Evolutionary conservation across 2,113 vertebrate genomes (phyloP), one percentile per base, ranked within the genome.

Genomic region (Gambusia holbrooki): DNA sequence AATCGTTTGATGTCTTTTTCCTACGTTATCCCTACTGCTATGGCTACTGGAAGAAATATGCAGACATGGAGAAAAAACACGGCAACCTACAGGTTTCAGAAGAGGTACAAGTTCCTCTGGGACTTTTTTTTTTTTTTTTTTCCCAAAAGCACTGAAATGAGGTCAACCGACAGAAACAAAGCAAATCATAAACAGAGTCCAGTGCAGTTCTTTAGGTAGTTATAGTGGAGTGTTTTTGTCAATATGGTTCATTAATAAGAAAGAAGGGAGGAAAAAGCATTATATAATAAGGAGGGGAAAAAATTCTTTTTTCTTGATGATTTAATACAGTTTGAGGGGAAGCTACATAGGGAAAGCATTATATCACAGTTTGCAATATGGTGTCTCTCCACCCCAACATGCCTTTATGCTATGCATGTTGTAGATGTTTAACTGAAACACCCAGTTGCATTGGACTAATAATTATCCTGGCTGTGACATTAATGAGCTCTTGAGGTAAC

Each of bases 31-130:
- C 98, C 0, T 99, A 99, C 93, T 99, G 98, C 92, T 99, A 99
- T 74, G 98, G 98, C 66, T 99, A 99, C 80, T 99, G 98, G 98
- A 99, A 99, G 92, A 99, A 99, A 82, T 99, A 98, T 32, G 96
- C 98, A 0, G 98, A 99, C 85, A 95, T 98, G 10, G 98, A 99
- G 89, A 98, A 96, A 89, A 96, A 96, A 28, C 95, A 97, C 2
- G 94, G 91, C 75, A 95, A 96, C 85, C 84, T 97, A 30, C 97
- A 98, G 62, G 94, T 96, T 70, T 97, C 98, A 40, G 98, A 99
- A 85, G 97, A 99, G 97, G 98, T 99, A 94, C 77, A 51, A 32
- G 5, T 29, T 1, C 32, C n/a, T 51, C 22, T 30, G 45, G 40
- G 19, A 32, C 0, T 2, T 30, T 0, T 37, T 35, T 10, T 35